Evolutionary conservation across 2,888 invertebrate genomes (phyloP), one percentile per base, ranked within the genome.

Genomic region (Tricholauxania praeusta): DNA sequence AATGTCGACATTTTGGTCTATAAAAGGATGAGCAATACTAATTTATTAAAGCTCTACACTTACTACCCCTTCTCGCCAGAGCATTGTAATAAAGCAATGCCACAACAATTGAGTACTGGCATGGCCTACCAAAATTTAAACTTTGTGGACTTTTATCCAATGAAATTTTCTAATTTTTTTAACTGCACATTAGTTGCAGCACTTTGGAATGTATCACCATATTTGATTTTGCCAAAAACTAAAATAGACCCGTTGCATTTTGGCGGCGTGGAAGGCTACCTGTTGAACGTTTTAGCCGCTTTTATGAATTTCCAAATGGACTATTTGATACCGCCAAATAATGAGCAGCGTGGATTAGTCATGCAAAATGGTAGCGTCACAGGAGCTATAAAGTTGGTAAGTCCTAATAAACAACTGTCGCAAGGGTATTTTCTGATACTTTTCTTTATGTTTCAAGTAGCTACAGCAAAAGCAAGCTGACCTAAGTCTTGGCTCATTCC

Each of bases 401-500:
- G 75, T 74, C 19, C 4, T 15, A 19, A 3, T 8, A 10, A 19
- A 12, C 15, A 4, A 51, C 5, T 4, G n/a, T 51, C 32, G 14
- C 3, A 17, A 8, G 52, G 17, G 12, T 17, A 39, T 52, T 8
- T 55, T 6, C 17, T 19, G 5, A 4, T 7, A 22, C 28, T 51
- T 47, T n/a, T 17, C 14, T 48, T 12, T 7, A 32, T n/a, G 28
- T 47, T 2, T 15, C 49, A 72, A 60, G 4, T 55, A 80, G 80
- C 73, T 81, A n/a, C 57, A 74, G 47, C 72, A 78, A 1, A 79
- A 76, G 7, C 10, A 14, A 12, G 78, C 78, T 2, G 78, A 81
- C 32, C 55, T 80, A 1, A 81, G 80, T 68, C 59, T 79, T 49
- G 80, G 81, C 28, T 79, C 74, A 15, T 79, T 79, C 76, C 71